phyloP scores from a whole-genome alignment of 53 echinoderm and acorn worm genomes.

The Apostichopus leukothele region DNA sequence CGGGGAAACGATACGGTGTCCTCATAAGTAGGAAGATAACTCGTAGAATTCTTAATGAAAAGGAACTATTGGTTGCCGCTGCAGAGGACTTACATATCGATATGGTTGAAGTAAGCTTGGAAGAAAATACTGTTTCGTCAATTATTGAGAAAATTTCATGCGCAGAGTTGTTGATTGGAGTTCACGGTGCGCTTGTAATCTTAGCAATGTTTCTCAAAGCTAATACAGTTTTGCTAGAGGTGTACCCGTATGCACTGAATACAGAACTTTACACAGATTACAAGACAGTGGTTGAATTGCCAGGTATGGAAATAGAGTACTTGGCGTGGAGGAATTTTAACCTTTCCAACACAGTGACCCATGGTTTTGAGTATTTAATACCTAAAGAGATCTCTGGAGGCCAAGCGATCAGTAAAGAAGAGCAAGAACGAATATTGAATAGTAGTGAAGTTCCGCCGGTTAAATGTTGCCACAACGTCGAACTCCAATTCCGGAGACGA shows the following conservation, averaged over 20 bases:
- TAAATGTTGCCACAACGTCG: not conserved
- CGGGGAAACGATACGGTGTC: not conserved
- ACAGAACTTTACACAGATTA: not conserved
- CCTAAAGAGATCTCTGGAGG: not conserved
- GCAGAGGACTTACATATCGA: not conserved
- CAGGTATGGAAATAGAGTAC: constrained; percentile 31
- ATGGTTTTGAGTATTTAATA: not conserved
- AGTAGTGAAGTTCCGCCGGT: not conserved
- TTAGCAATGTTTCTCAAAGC: constrained; percentile 18
- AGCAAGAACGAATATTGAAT: not conserved
- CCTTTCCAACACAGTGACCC: not conserved
- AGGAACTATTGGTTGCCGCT: not conserved
- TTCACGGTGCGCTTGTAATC: not conserved
- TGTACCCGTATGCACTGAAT: constrained; percentile 15
- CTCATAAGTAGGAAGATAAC: constrained; percentile 7
- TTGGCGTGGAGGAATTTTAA: constrained; percentile 20
- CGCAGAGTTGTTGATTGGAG: not conserved
- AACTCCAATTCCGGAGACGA: not conserved
- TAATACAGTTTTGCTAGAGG: not conserved
- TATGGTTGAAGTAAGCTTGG: constrained; percentile 1
- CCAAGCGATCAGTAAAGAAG: not conserved
- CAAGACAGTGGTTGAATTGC: constrained; percentile 4
- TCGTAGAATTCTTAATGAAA: not conserved
- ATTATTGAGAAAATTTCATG: constrained; percentile 21
- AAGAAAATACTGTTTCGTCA: not conserved